A percentile compares a stretch with the other conserved stretches of the same genome.
Evolutionary conservation across 2,113 vertebrate genomes (phyloP).

Genomic region (Sceloporus tristichus): DNA sequence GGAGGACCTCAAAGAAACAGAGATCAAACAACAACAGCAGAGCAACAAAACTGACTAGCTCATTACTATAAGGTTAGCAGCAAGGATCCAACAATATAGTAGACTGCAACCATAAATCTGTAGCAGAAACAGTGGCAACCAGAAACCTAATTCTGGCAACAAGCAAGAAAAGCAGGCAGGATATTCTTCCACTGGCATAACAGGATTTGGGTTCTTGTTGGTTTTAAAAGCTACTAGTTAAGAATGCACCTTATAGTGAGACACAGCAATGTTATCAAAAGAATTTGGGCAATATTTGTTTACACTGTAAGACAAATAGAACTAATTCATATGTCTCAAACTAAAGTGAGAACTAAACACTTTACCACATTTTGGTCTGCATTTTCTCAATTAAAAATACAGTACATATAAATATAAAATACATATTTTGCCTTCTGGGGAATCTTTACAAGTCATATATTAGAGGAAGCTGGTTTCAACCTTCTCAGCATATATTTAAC

Average conservation of each 20-base stretch:
- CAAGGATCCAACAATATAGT: neutral
- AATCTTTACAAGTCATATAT: no score
- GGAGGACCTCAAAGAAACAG: neutral
- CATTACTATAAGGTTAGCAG: neutral
- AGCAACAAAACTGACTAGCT: neutral
- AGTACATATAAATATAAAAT: no score
- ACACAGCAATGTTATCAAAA: neutral
- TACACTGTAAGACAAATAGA: no score
- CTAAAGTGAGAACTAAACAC: no score
- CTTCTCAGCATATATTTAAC: no score
- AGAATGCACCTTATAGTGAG: neutral
- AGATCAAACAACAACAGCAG: neutral
- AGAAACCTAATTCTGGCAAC: neutral
- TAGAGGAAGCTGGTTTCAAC: no score
- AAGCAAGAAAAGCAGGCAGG: neutral
- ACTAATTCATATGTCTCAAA: no score
- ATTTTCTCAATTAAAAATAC: no score
- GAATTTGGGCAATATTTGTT: neutral
- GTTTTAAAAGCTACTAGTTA: neutral
- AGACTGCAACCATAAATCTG: neutral
- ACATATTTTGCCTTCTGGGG: no score
- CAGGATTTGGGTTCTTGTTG: neutral
- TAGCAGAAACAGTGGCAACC: neutral
- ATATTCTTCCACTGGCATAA: neutral
- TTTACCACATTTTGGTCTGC: no score